Evolutionary conservation across 2,888 invertebrate genomes (phyloP), one percentile per base, ranked within the genome.

Genomic region (Craniophora ligustri): DNA sequence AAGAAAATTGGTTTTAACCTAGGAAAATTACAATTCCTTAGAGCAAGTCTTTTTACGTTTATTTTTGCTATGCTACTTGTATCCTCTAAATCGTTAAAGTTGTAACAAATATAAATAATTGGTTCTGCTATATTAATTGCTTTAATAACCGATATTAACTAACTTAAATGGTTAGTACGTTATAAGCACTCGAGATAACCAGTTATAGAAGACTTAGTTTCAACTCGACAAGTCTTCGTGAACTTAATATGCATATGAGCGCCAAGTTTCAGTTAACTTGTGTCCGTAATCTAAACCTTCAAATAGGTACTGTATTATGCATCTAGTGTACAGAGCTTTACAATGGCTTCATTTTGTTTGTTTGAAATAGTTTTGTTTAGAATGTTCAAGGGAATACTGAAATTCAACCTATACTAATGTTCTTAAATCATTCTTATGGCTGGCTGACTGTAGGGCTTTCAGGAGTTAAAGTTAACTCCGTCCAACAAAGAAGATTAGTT

Each of bases 231-330:
- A 67, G 61, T 65, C 58, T 72, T 68, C 55, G 42, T 39, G 54
- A 68, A 59, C 60, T 71, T 65, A 59, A 67, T 72, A 71, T 72
- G 72, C 69, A 72, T 49, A 56, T 49, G 50, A 67, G 68, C 47
- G 31, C 57, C 44, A 71, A 68, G 69, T 72, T 71, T 62, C 53
- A 55, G 54, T 57, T 55, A 53, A 57, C 49, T 71, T 30, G 46
- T 36, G 49, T 50, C 53, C 44, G 46, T 56, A 45, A 18, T 60
- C 44, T 53, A 44, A 60, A 47, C 16, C 47, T 44, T 53, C 60
- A 53, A 34, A 3, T 16, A 32, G 32, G 10, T 23, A 11, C 7
- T 40, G n/a, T n/a, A 16, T 6, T 14, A 16, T 40, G 16, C 6
- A n/a, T 40, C 13, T 26, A 39, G n/a, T 10, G 26, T 15, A 10